Evolutionary conservation across 1,140 invertebrate genomes (phyloP).

Genomic region (Drosophila tani): DNA sequence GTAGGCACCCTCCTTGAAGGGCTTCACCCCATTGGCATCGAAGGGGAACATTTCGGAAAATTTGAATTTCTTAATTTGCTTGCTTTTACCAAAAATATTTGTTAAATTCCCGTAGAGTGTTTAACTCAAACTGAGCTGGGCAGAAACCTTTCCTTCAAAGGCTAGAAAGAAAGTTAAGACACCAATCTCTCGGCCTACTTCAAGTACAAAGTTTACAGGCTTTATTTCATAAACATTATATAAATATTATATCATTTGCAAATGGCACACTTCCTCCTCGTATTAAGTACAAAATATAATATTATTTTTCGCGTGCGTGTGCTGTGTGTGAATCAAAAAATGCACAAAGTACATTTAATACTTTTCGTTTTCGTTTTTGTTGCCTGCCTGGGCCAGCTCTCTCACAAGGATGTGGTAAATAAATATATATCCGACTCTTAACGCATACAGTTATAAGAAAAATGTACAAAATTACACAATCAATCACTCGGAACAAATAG

Average conservation of each 20-base stretch:
- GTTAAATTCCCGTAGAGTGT: too few species aligned
- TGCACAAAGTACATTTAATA: constrained; percentile 80
- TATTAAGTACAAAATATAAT: constrained; percentile 54
- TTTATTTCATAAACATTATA: constrained; percentile 43
- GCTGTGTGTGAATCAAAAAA: constrained; percentile 57
- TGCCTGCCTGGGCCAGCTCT: constrained; percentile 30
- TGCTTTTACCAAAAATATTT: too few species aligned
- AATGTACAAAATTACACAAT: constrained; percentile 66
- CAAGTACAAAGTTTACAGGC: constrained; percentile 29
- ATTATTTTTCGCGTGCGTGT: constrained; percentile 33
- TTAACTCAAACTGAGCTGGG: not conserved
- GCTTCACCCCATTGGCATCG: not conserved
- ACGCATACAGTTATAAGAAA: constrained; percentile 44
- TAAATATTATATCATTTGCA: constrained; percentile 51
- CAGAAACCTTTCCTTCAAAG: rapidly evolving
- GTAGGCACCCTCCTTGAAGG: not conserved
- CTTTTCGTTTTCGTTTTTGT: constrained; percentile 44
- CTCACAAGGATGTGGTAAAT: constrained; percentile 43
- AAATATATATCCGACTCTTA: constrained; percentile 67
- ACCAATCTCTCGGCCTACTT: not conserved
- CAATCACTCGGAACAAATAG: constrained; percentile 35
- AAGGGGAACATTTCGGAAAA: not conserved
- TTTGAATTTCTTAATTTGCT: not conserved
- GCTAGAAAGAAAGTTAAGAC: too few species aligned
- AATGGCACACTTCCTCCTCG: constrained; percentile 62